Evolutionary conservation across 1,140 invertebrate species (phyloP).

Genomic region (Achatina immaculata): DNA sequence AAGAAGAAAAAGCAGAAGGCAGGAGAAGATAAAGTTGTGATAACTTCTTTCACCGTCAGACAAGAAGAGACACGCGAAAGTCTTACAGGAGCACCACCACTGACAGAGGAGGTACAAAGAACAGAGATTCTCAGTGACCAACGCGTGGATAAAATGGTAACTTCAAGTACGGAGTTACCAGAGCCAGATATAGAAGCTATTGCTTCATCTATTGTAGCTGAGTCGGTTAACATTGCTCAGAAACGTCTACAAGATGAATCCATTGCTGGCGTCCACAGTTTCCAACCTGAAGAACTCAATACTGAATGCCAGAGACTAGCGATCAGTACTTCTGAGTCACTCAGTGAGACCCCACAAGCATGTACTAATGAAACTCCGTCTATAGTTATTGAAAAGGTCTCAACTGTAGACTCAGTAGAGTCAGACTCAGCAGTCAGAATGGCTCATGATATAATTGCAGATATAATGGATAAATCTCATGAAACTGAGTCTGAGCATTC

Average conservation of each 20-base stretch:
- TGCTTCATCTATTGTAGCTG: slow-evolving; percentile 21
- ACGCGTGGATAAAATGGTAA: neutral
- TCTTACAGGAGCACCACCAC: too few species aligned
- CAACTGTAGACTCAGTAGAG: neutral
- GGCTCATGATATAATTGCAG: neutral
- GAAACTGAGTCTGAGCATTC: neutral
- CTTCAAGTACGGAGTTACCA: neutral
- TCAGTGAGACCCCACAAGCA: neutral
- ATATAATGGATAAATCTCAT: neutral
- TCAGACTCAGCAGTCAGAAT: neutral
- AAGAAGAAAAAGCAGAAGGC: slow-evolving; percentile 22
- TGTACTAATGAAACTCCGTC: neutral
- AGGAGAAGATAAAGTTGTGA: neutral
- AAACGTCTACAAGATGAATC: neutral
- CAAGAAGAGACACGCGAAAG: too few species aligned
- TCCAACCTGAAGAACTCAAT: neutral
- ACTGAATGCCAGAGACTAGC: neutral
- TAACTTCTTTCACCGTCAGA: too few species aligned
- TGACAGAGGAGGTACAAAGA: too few species aligned
- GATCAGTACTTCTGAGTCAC: neutral
- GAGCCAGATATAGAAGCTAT: neutral
- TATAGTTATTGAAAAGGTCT: neutral
- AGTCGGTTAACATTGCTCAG: slow-evolving; percentile 18
- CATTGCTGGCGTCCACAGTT: too few species aligned
- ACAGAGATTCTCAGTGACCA: neutral